A percentile compares a stretch with the other conserved stretches of the same genome.
Conservation (phyloP, 2,113 vertebrate species). For the Callithrix jacchus region DNA sequence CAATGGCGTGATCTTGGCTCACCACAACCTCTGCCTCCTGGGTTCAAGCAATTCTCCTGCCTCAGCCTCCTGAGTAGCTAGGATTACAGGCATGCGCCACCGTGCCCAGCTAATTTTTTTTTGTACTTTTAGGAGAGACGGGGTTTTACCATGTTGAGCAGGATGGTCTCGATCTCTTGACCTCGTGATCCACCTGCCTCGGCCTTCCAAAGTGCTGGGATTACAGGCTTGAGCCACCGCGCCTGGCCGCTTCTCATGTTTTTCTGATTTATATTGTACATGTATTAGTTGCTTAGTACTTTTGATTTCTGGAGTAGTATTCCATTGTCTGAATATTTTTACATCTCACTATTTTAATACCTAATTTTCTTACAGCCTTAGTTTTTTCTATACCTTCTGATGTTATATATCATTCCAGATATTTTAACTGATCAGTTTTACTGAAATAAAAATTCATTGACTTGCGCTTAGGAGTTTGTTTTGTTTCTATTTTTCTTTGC, state of each 20-base stretch:
- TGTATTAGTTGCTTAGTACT: background rate
- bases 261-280: background rate
- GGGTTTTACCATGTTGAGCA: no score
- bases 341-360: background rate
- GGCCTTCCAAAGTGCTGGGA: no score
- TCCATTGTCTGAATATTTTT: background rate
- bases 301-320: background rate
- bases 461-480: background rate
- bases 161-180: no score
- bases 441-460: background rate
- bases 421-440: constrained; percentile 6
- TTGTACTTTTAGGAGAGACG: no score
- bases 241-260: background rate
- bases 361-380: background rate
- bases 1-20: no score
- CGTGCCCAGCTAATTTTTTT: no score
- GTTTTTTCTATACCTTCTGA: background rate
- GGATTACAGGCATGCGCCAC: no score
- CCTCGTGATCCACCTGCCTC: no score
- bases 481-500: background rate
- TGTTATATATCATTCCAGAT: background rate
- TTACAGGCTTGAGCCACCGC: no score
- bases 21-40: no score
- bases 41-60: no score
- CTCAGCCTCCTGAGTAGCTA: no score